Percentiles rank a stretch among this genome's conserved stretches.
Conservation (phyloP, 2,113 vertebrate species). For the Salvelinus namaycush region DNA sequence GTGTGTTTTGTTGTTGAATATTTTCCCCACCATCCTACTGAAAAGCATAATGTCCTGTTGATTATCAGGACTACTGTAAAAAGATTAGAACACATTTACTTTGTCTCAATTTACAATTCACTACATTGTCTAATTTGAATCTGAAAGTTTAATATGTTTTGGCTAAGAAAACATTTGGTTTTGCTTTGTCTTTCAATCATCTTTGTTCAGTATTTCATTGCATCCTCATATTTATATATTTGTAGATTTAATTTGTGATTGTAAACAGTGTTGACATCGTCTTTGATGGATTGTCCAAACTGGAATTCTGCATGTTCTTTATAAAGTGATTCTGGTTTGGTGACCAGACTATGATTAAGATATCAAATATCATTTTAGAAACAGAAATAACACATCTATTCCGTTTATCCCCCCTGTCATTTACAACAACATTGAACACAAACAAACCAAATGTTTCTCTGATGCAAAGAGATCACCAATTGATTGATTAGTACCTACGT, state of each 20-base stretch:
- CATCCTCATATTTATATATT: slow-evolving; percentile 3
- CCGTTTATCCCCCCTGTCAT: slow-evolving; percentile 20
- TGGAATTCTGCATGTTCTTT: slow-evolving; percentile 20
- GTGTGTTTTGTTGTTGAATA: neutral
- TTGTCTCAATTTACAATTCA: neutral
- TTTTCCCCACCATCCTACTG: neutral
- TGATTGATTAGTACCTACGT: neutral
- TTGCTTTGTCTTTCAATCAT: slow-evolving; percentile 1
- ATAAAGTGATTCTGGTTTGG: slow-evolving; percentile 31
- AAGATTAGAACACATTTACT: neutral
- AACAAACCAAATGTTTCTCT: slow-evolving; percentile 20
- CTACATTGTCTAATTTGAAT: no score
- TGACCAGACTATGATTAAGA: slow-evolving; percentile 48
- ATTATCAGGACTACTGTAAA: no score
- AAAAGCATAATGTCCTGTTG: neutral
- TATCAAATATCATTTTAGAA: slow-evolving; percentile 42
- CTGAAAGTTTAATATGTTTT: neutral
- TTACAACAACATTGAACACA: slow-evolving; percentile 28
- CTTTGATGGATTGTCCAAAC: slow-evolving; percentile 39
- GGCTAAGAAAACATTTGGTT: neutral
- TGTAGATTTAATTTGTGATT: slow-evolving; percentile 21
- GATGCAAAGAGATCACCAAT: neutral
- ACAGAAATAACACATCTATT: slow-evolving; percentile 35
- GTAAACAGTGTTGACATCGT: slow-evolving; percentile 28
- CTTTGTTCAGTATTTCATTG: slow-evolving; percentile 11